Percentiles rank a stretch among this genome's conserved stretches.
Evolutionary conservation across 2,113 vertebrate genomes (phyloP).

Genomic region (Melierax canorus): DNA sequence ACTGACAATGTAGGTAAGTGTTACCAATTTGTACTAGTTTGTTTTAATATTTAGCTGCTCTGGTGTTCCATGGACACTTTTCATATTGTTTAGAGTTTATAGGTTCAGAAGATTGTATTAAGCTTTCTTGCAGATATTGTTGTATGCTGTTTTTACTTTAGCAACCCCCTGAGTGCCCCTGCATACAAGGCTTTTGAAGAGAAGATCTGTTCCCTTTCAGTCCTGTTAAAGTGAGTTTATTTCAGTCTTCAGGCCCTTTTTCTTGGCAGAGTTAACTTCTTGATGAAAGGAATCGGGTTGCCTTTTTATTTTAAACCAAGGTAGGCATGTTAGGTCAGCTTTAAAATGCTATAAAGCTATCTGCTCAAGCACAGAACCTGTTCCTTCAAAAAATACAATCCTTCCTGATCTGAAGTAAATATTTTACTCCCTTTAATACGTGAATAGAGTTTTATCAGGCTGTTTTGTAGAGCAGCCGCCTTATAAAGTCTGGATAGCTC

Average conservation of each 20-base stretch:
- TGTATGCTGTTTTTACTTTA: constrained; percentile 13
- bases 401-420: neutral
- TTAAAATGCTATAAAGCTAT: neutral
- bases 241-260: neutral
- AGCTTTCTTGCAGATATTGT: neutral
- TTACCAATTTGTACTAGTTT: constrained; percentile 24
- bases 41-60: constrained; percentile 38
- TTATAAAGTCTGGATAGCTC: neutral
- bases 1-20: neutral
- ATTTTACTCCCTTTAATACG: neutral
- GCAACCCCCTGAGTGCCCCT: neutral
- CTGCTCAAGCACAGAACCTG: neutral
- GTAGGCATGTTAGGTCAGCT: neutral
- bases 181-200: neutral
- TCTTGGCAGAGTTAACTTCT: neutral
- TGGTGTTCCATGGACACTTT: constrained; percentile 49
- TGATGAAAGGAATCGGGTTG: neutral
- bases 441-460: neutral
- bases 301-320: neutral
- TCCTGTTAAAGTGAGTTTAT: neutral
- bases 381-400: neutral
- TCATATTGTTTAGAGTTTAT: constrained; percentile 57
- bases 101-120: constrained; percentile 49
- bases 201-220: neutral
- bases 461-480: neutral